Base-by-base conservation (phyloP, 2,797 vertebrate species). In the Passerculus sandwichensis region DNA sequence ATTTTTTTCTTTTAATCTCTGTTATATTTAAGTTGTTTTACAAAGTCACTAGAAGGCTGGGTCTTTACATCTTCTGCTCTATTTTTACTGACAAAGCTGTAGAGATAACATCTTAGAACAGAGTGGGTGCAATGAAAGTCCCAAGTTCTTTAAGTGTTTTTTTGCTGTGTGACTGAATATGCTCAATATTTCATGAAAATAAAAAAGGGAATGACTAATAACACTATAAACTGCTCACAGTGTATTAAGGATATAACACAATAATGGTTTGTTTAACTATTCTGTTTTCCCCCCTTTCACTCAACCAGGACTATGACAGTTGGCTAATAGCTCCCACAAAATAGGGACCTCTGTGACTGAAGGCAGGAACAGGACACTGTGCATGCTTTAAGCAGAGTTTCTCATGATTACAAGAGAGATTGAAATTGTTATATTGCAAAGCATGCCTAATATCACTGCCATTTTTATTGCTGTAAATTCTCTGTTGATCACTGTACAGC, bases 151-250 rank as follows among this genome's bases (percentile, higher is more conserved):
- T 44, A 70, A 66, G 25, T 51, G 13, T 88, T 96, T 86, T 86
- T 66, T 76, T 81, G 38, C 53, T 50, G 2, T 67, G 45, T 72
- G 38, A 78, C 80, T 78, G 67, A 75, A 59, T 93, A 62, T 61
- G 53, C 42, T 75, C 73, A 87, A 29, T 71, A 94, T 90, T 89
- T 93, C 59, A 88, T 66, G 30, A 85, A 96, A 96, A 73, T 71
- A 16, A 47, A 72, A 95, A 96, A 90, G 11, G 22, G 36, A 96
- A 82, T 90, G 16, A 89, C 70, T 90, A 95, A 93, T 38, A 84
- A 57, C 9, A 59, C 26, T 59, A 79, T 73, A 36, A 57, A 10
- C 19, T 74, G 65, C 45, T 86, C 70, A 71, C 45, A 89, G 30
- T 50, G 57, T 91, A 86, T 89, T 85, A 88, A 91, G 20, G 30